Base-by-base conservation (phyloP, 2,797 vertebrate species). In the Syndactyla subalaris region DNA sequence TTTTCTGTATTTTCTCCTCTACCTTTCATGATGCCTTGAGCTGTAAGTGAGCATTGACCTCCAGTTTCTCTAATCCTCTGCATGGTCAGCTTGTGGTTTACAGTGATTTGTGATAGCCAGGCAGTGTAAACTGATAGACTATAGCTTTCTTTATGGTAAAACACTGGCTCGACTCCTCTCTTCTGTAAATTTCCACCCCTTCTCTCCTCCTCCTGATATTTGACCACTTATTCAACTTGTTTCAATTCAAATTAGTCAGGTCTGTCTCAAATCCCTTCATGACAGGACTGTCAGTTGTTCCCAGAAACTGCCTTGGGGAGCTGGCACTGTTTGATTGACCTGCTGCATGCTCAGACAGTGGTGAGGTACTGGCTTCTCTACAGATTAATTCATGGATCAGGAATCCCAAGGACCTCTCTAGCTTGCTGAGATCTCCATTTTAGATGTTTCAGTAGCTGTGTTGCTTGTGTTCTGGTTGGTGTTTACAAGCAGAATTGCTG, bases 401-500 rank as follows among this genome's bases (percentile, higher is more conserved):
- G 65, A 71, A 82, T 59, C 70, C 62, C 38, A 52, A 58, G 85
- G 54, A 62, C n/a, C 62, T n/a, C 39, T 49, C 26, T 59, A 11
- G 14, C 26, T 36, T n/a, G 24, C 66, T 76, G 77, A 74, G 55
- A 19, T 45, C 76, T 91, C 30, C 12, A 46, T 86, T 75, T 57
- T 2, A 43, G 67, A n/a, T 38, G 24, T 23, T 72, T 41, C 41
- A 39, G 57, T 65, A 24, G 36, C 51, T 46, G 58, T 57, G 58
- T 59, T 74, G 14, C 45, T 54, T 11, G 51, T 76, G 88, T 76
- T 92, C 63, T 71, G 21, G 21, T 19, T 65, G 38, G 57, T 8
- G 8, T 89, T 96, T 87, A 94, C 89, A 88, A 93, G 91, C 46
- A 49, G 92, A 75, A 8, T 12, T 4, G 55, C 88, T 75, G 80